A percentile compares a stretch with the other conserved stretches of the same genome.
phyloP scores from a whole-genome alignment of 2,888 invertebrate genomes.

The Isoperla grammatica region DNA sequence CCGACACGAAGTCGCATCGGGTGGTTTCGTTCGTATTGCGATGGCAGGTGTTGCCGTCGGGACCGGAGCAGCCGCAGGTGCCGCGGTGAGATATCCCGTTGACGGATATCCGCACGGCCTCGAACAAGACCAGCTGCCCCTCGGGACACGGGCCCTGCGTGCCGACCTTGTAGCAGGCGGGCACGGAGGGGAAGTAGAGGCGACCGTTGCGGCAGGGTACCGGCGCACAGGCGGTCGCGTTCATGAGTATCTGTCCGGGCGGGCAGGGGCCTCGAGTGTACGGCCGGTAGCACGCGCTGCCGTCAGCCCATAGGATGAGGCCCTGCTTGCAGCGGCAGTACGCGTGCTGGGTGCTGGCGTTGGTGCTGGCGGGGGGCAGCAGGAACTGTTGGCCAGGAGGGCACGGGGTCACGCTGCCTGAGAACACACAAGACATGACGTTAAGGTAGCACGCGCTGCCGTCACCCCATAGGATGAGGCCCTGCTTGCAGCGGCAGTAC shows the following conservation, averaged over 20 bases:
- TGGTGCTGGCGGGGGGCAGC: conserved; percentile 43
- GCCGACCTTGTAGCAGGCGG: conserved; percentile 73
- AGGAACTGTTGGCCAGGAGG: conserved; percentile 65
- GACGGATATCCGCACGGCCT: conserved; percentile 68
- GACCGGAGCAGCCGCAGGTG: conserved; percentile 53
- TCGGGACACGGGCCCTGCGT: conserved; percentile 66
- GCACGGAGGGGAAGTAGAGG: conserved; percentile 66
- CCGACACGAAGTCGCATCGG: conserved; percentile 54
- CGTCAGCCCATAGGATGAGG: conserved; percentile 54
- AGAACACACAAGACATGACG: conserved; percentile 23
- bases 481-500: conserved; percentile 63
- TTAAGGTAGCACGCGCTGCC: conserved; percentile 68
- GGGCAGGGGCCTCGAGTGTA: conserved; percentile 74
- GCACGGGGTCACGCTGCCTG: conserved; percentile 72
- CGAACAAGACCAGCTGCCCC: conserved; percentile 72
- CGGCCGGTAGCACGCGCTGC: conserved; percentile 67
- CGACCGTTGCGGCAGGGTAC: conserved; percentile 70
- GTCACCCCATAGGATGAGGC: conserved; percentile 55
- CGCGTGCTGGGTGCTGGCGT: conserved; percentile 42
- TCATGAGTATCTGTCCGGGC: conserved; percentile 53
- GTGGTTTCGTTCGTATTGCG: conserved; percentile 33
- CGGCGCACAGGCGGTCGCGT: conserved; percentile 60
- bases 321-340: conserved; percentile 65
- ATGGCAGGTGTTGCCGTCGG: conserved; percentile 26
- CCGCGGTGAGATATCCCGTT: conserved; percentile 81